Percentiles rank a stretch among this genome's conserved stretches.
phyloP scores from a whole-genome alignment of 2,888 invertebrate species.

The Mythimna vitellina region DNA sequence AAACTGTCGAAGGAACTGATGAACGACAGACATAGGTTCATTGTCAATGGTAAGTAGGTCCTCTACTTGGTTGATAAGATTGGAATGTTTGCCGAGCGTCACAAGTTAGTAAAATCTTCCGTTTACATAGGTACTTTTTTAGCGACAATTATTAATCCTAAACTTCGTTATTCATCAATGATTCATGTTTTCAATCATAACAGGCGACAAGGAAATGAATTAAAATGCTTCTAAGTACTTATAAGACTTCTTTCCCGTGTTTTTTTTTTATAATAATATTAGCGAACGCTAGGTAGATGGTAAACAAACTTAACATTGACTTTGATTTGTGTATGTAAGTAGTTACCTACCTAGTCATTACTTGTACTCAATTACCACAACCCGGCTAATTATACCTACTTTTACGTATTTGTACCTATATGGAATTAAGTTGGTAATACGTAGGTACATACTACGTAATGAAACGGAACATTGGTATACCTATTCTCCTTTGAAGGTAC shows the following conservation, averaged over 20 bases:
- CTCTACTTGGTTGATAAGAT: slow-evolving; percentile 24
- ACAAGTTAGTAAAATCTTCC: slow-evolving; percentile 11
- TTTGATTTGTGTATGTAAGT: slow-evolving; percentile 17
- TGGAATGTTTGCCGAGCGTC: slow-evolving; percentile 3
- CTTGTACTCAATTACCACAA: slow-evolving; percentile 27
- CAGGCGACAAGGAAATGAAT: background rate
- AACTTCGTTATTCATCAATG: background rate
- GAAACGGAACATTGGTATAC: background rate
- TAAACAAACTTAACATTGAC: slow-evolving; percentile 11
- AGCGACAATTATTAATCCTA: background rate
- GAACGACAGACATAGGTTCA: slow-evolving; percentile 90
- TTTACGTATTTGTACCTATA: background rate
- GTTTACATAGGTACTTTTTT: background rate
- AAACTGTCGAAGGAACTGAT: slow-evolving; percentile 91
- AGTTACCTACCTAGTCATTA: background rate
- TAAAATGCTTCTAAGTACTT: background rate
- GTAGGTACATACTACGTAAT: background rate
- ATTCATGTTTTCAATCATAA: background rate
- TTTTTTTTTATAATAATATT: background rate
- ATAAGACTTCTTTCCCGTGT: background rate
- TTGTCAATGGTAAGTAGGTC: slow-evolving; percentile 86
- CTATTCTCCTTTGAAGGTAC: background rate
- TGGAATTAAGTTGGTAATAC: background rate
- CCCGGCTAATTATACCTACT: slow-evolving; percentile 18
- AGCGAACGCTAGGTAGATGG: background rate